These are phyloP conservation scores for Cantharis rustica DNA, from an alignment of 2,888 invertebrate genomes.

Conservation along the genomic window DNA sequence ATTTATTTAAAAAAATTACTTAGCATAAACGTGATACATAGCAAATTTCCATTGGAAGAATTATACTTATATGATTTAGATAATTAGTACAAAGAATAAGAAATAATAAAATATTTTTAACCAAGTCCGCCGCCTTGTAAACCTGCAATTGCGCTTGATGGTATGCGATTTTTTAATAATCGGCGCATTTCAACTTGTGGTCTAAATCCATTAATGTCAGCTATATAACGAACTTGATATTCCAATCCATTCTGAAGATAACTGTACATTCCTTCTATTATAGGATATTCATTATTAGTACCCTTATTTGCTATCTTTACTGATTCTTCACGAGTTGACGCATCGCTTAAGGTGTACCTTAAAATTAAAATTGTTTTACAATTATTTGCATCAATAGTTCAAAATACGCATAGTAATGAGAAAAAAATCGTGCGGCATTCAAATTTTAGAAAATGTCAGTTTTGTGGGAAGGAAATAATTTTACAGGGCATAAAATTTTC, in stretches of 20 bases:
- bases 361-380: neutral
- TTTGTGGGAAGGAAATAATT: too few relatives aligned
- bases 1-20: neutral
- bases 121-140: constrained; percentile 8
- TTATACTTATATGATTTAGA: neutral
- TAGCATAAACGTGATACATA: neutral
- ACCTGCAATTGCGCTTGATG: neutral
- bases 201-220: neutral
- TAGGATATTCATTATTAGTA: neutral
- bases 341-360: neutral
- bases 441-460: too few relatives aligned
- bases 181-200: neutral
- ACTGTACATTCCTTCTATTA: neutral
- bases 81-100: neutral
- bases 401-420: too few relatives aligned
- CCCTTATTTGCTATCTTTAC: neutral
- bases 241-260: neutral
- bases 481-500: too few relatives aligned
- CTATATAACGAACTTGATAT: neutral
- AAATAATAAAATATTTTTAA: neutral
- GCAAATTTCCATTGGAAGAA: neutral
- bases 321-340: neutral
- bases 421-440: too few relatives aligned
- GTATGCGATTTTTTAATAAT: neutral
- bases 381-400: too few relatives aligned